A percentile compares a stretch with the other conserved stretches of the same genome.
Conservation (phyloP, 2,888 invertebrate species). For the Scelioninae gen. 1 region DNA sequence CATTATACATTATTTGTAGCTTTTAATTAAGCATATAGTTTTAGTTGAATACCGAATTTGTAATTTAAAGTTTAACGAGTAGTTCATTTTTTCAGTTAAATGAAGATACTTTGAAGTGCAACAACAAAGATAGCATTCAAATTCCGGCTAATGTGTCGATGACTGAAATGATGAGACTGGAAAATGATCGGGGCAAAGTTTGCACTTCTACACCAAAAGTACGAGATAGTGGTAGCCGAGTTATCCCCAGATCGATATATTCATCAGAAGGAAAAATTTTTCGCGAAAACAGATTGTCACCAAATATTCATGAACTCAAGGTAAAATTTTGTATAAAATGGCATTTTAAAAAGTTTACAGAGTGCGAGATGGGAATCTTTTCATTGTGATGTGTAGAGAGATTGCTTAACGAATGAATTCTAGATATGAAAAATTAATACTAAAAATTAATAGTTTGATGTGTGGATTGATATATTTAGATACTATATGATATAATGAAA, state of each 20-base stretch:
- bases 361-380: no score
- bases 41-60: not conserved
- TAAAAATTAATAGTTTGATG: no score
- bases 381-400: no score
- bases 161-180: slow-evolving; percentile 10
- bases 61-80: not conserved
- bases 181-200: slow-evolving; percentile 15
- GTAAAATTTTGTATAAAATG: slow-evolving; percentile 16
- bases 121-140: slow-evolving; percentile 20
- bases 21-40: not conserved
- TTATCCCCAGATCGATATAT: slow-evolving; percentile 72
- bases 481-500: no score
- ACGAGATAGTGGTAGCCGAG: slow-evolving; percentile 50
- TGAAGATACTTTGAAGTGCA: slow-evolving; percentile 32
- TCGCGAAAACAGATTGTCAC: slow-evolving; percentile 72
- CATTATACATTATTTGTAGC: no score
- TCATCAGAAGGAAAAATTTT: slow-evolving; percentile 72
- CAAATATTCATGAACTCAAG: slow-evolving; percentile 70
- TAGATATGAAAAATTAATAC: no score
- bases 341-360: no score
- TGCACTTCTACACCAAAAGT: slow-evolving; percentile 53
- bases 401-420: no score
- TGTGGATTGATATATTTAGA: no score
- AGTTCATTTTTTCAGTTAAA: slow-evolving; percentile 21
- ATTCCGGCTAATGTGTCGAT: slow-evolving; percentile 10